A percentile compares a stretch with the other conserved stretches of the same genome.
Conservation (phyloP, 2,113 vertebrate species). For the Pseudolaguvia tuberculata region DNA sequence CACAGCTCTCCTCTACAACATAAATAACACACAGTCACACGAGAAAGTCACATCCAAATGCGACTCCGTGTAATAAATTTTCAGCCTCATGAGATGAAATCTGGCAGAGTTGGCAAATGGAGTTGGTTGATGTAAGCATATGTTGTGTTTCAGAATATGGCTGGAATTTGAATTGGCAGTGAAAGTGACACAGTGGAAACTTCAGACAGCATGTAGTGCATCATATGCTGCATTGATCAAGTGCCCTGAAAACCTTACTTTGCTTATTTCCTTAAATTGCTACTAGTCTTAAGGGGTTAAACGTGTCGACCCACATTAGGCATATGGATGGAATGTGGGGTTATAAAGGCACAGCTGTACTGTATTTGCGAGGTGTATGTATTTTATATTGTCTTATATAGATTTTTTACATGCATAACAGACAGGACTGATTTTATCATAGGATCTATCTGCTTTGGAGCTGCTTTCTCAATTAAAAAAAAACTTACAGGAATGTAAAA, state of each 20-base stretch:
- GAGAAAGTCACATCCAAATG: conserved; percentile 3
- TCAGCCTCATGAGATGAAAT: conserved; percentile 5
- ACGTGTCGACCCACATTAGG: conserved; percentile 34
- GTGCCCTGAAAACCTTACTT: conserved; percentile 13
- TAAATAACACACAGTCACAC: conserved; percentile 8
- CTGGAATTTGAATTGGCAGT: conserved; percentile 33
- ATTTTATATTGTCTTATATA: not conserved
- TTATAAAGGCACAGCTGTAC: conserved; percentile 30
- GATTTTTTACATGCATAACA: conserved; percentile 26
- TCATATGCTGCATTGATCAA: conserved; percentile 31
- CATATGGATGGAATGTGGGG: conserved; percentile 12
- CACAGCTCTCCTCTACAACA: conserved; percentile 10
- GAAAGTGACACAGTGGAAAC: conserved; percentile 33
- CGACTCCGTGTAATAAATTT: conserved; percentile 3
- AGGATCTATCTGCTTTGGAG: conserved; percentile 23
- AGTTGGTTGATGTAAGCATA: not conserved
- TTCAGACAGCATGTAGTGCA: conserved; percentile 26
- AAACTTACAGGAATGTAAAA: conserved; percentile 35
- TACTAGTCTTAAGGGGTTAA: conserved; percentile 34
- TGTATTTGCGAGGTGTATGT: no score
- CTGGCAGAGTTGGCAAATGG: not conserved
- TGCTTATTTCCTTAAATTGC: conserved; percentile 44
- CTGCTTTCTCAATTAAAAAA: conserved; percentile 36
- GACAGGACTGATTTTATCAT: conserved; percentile 17
- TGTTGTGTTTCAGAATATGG: conserved; percentile 1